These are phyloP conservation scores for Halictus rubicundus DNA, from an alignment of 1,140 invertebrate species.

Conservation along the genomic window DNA sequence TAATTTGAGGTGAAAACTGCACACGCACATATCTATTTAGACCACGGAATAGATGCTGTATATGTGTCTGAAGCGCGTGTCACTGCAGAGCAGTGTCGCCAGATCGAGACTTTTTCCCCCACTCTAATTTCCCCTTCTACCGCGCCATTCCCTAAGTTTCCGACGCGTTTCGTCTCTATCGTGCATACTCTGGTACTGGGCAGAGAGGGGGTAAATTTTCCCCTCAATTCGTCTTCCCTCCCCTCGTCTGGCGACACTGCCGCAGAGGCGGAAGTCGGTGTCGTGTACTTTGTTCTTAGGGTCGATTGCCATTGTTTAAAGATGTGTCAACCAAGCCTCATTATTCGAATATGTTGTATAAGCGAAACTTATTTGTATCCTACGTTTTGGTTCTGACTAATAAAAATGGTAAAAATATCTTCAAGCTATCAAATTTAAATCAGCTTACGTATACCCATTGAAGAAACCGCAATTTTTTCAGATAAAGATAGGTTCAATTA, in stretches of 20 bases:
- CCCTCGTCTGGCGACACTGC: too few relatives aligned
- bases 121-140: too few relatives aligned
- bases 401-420: neutral
- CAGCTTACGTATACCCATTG: neutral
- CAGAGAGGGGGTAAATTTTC: too few relatives aligned
- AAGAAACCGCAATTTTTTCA: neutral
- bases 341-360: neutral
- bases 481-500: neutral
- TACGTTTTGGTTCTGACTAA: neutral
- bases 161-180: too few relatives aligned
- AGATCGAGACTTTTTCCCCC: too few relatives aligned
- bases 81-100: too few relatives aligned
- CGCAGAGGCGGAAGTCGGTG: too few relatives aligned
- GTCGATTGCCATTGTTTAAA: neutral
- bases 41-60: neutral
- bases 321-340: neutral
- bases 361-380: neutral
- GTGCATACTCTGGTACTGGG: too few relatives aligned
- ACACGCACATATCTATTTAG: neutral
- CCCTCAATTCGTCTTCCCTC: too few relatives aligned
- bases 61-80: too few relatives aligned
- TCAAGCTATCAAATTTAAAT: neutral
- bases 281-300: neutral
- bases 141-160: too few relatives aligned
- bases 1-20: conserved; percentile 10